A percentile compares a stretch with the other conserved stretches of the same genome.
phyloP scores from a whole-genome alignment of 2,888 invertebrate species.

The Brachyptera risi region DNA sequence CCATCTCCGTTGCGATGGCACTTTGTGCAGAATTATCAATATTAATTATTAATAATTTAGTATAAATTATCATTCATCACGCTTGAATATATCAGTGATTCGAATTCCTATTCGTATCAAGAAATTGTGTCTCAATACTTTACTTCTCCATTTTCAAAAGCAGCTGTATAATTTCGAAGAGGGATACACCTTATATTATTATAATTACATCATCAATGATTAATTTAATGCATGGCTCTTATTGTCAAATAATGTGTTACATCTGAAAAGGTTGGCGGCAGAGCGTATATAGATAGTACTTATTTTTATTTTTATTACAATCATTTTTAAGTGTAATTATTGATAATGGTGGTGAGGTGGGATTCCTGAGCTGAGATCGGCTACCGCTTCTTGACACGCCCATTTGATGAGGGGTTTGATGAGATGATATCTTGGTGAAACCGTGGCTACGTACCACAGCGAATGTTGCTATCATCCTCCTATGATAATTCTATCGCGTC shows the following conservation, averaged over 20 bases:
- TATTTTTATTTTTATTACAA: slow-evolving; percentile 1
- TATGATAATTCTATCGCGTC: no score
- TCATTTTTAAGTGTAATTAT: slow-evolving; percentile 16
- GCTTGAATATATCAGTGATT: no score
- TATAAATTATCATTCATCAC: no score
- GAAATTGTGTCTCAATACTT: neutral
- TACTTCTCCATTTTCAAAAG: neutral
- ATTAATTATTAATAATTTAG: no score
- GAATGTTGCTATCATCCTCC: no score
- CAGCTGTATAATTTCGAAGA: neutral
- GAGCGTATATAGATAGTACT: no score
- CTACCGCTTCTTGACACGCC: slow-evolving; percentile 8
- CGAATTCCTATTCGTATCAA: no score
- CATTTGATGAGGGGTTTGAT: slow-evolving; percentile 14
- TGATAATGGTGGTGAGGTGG: slow-evolving; percentile 18
- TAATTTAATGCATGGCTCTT: neutral
- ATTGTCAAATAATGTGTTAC: neutral
- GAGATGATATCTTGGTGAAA: slow-evolving; percentile 18
- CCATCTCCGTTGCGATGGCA: no score
- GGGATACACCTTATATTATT: neutral
- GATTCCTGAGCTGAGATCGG: slow-evolving; percentile 2
- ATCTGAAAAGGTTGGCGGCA: neutral
- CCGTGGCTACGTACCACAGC: no score
- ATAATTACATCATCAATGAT: neutral
- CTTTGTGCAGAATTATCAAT: no score